These are phyloP conservation scores for Hippopotamyrus pictus DNA, from an alignment of 2,797 vertebrate genomes.

Conservation along the genomic window DNA sequence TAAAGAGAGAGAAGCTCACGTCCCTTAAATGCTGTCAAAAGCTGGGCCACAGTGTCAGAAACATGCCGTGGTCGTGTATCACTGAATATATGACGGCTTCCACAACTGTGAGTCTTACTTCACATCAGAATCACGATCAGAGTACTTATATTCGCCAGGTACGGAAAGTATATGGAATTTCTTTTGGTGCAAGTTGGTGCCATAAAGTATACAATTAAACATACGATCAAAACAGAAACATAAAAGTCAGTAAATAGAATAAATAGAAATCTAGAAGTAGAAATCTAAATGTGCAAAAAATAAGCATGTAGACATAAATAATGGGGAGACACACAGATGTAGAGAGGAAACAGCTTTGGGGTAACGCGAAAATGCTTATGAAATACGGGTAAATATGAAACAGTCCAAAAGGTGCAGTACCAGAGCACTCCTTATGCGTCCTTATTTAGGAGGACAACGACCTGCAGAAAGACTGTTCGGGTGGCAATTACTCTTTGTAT, in stretches of 20 bases:
- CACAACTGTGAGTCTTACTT: background rate
- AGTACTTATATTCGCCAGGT: background rate
- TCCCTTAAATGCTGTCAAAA: background rate
- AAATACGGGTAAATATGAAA: background rate
- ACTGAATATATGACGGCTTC: background rate
- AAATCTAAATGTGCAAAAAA: background rate
- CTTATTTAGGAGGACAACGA: background rate
- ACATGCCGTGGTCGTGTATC: background rate
- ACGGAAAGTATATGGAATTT: background rate
- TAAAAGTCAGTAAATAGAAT: background rate
- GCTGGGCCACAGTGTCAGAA: background rate
- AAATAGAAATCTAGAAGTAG: background rate
- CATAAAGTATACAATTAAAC: background rate
- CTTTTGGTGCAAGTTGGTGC: background rate
- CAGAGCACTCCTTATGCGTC: background rate
- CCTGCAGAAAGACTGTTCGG: background rate
- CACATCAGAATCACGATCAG: background rate
- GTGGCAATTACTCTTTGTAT: background rate
- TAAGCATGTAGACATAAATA: background rate
- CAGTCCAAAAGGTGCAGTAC: background rate
- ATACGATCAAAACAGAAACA: background rate
- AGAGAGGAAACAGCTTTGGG: background rate
- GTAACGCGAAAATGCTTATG: background rate
- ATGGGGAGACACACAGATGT: background rate
- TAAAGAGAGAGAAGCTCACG: background rate